Base-by-base conservation (phyloP, 2,113 vertebrate species). In the Burhinus oedicnemus region DNA sequence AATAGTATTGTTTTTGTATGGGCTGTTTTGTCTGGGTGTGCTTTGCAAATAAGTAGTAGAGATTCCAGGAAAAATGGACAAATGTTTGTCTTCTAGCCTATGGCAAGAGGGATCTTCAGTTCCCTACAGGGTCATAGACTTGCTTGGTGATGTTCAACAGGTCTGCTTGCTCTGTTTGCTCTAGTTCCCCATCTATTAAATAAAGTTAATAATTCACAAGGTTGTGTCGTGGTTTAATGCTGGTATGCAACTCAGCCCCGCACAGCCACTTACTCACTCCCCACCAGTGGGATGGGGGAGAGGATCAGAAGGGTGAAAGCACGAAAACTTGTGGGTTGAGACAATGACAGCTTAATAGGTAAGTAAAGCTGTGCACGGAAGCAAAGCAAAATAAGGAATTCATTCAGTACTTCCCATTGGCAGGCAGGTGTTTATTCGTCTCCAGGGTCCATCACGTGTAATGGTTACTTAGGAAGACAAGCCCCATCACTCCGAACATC, bases 381-480 rank as follows among this genome's bases (percentile, higher is more conserved):
- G 12, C 15, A 55, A 78, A 75, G 14, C 4, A 44, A 81, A 79
- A 40, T 4, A 58, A 38, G 16, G 72, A 86, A 45, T 45, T 82
- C 0, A 45, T 62, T 57, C 38, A 47, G 2, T 11, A 18, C 8
- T 87, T 83, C 14, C 4, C 22, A 22, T n/a, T 1, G 4, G 5
- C 40, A 65, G 9, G 6, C 2, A 66, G 6, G 9, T 74, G 27
- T 45, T 82, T 9, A 45, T 8, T 32, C 18, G 25, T 19, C 20
- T 52, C 17, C 27, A 52, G 57, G 76, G 83, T 86, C 32, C 8
- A 5, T 12, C 15, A 71, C 0, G 0, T 2, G 0, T 38, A 47
- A 44, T 1, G 1, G 9, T n/a, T 30, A 54, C 12, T 51, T 55
- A 10, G 32, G 30, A 83, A 66, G 30, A 89, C 21, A 86, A 36